Conservation (phyloP, 2,113 vertebrate genomes). For the Colaptes auratus region DNA sequence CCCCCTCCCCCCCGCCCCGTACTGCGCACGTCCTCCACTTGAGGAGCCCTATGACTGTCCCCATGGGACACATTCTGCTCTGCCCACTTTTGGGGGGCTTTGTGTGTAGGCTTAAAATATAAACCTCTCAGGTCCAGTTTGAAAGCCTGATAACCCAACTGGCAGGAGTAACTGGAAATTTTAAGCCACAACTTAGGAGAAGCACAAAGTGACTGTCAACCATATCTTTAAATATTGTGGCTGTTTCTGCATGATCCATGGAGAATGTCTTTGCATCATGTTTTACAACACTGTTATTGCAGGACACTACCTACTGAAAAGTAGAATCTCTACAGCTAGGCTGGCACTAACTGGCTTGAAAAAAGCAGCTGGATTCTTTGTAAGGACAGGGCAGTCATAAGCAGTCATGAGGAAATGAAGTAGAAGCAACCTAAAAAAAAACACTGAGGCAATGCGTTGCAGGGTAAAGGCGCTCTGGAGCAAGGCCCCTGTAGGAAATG, state of each 20-base stretch:
- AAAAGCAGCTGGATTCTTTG: neutral
- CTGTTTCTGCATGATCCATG: neutral
- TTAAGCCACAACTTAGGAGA: neutral
- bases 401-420: neutral
- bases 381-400: neutral
- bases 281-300: neutral
- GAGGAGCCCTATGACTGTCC: rapidly evolving
- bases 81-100: rapidly evolving
- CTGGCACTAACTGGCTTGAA: neutral
- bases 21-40: neutral
- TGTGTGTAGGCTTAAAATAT: neutral
- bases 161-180: neutral
- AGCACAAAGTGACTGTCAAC: neutral
- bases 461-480: neutral
- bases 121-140: neutral
- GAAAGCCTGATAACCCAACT: neutral
- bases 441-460: neutral
- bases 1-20: neutral
- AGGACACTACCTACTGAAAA: neutral
- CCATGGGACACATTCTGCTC: neutral
- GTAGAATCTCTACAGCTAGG: neutral
- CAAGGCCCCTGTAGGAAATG: rapidly evolving
- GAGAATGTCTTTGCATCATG: neutral
- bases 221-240: neutral
- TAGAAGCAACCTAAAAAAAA: neutral